A percentile compares a stretch with the other conserved stretches of the same genome.
These are phyloP conservation scores for Coranthus polyacanthus DNA, from an alignment of 2,797 vertebrate genomes.

Conservation along the genomic window DNA sequence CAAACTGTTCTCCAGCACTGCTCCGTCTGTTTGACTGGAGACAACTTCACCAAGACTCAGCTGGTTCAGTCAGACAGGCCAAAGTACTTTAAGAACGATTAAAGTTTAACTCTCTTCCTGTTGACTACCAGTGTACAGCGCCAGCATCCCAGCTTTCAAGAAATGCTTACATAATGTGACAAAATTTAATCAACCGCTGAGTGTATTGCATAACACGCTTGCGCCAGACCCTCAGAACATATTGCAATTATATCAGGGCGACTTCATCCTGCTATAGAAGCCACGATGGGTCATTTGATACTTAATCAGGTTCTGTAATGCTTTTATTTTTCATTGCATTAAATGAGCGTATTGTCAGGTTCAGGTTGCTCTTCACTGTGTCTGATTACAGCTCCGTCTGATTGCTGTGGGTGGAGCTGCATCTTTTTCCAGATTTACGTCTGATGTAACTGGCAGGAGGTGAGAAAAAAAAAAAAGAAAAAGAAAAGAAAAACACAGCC, in stretches of 20 bases:
- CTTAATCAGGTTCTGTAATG: conserved; percentile 29
- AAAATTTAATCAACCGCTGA: conserved; percentile 57
- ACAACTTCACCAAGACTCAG: conserved; percentile 25
- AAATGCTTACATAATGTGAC: conserved; percentile 54
- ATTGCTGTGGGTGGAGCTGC: conserved; percentile 39
- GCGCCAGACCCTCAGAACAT: conserved; percentile 40
- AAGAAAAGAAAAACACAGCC: conserved; percentile 8
- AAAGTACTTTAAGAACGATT: conserved; percentile 64
- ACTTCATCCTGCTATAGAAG: conserved; percentile 38
- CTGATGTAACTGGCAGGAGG: conserved; percentile 37
- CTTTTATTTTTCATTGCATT: conserved; percentile 33
- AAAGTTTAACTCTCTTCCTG: conserved; percentile 52
- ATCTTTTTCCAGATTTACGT: conserved; percentile 25
- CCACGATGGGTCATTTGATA: conserved; percentile 47
- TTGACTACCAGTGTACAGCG: conserved; percentile 19
- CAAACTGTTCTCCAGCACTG: conserved; percentile 11
- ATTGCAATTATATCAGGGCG: conserved; percentile 46
- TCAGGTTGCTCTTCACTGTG: background rate
- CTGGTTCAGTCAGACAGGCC: conserved; percentile 39
- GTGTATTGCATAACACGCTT: conserved; percentile 62
- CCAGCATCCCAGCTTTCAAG: conserved; percentile 51
- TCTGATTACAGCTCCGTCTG: conserved; percentile 29
- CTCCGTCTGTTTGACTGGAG: conserved; percentile 42
- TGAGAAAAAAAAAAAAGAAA: background rate
- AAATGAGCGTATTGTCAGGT: conserved; percentile 15